These are phyloP conservation scores for Amphipyra berbera DNA, from an alignment of 2,888 invertebrate species.

Conservation along the genomic window DNA sequence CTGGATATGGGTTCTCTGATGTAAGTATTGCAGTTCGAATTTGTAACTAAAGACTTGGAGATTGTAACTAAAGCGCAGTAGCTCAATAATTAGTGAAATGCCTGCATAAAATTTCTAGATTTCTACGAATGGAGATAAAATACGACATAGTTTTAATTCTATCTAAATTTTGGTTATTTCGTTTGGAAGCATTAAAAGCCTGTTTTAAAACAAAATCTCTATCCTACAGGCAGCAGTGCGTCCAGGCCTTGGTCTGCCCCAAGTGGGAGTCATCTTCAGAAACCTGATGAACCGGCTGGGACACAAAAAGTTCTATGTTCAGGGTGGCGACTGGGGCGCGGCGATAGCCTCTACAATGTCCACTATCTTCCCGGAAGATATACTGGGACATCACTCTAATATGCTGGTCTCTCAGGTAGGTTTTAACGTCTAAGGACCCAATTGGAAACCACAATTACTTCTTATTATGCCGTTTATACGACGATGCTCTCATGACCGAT, in stretches of 20 bases:
- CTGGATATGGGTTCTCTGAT: constrained; percentile 87
- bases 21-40: constrained; percentile 64
- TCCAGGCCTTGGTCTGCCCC: constrained; percentile 88
- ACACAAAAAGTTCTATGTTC: constrained; percentile 91
- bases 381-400: constrained; percentile 83
- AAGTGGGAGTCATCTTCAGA: constrained; percentile 90
- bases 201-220: not conserved
- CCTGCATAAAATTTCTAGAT: too few species aligned
- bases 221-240: constrained; percentile 86
- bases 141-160: too few species aligned
- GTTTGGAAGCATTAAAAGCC: too few species aligned
- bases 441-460: too few species aligned
- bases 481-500: too few species aligned
- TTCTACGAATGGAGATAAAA: too few species aligned
- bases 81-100: too few species aligned
- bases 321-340: constrained; percentile 95
- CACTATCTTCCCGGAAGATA: constrained; percentile 77
- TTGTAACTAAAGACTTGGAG: too few species aligned
- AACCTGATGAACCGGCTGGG: constrained; percentile 93
- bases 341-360: constrained; percentile 91
- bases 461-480: too few species aligned
- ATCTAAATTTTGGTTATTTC: too few species aligned
- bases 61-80: too few species aligned
- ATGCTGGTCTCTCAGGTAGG: constrained; percentile 65
- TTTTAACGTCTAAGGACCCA: too few species aligned